Percentiles rank a stretch among this genome's conserved stretches.
Evolutionary conservation across 2,888 invertebrate genomes (phyloP).

Genomic region (Lymantria dispar): DNA sequence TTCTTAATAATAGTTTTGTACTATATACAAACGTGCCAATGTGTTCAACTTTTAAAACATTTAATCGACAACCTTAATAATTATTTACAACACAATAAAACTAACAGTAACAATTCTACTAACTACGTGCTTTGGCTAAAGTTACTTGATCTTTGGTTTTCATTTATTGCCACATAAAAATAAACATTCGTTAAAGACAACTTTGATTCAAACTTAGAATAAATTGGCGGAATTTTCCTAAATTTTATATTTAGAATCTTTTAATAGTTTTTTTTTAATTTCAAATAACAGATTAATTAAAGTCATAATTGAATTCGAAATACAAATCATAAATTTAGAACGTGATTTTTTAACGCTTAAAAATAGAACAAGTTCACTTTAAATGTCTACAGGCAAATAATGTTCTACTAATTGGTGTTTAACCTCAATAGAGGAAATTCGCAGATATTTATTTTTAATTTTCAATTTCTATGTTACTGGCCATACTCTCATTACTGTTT

Average conservation of each 20-base stretch:
- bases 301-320: constrained; percentile 2
- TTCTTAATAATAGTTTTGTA: constrained; percentile 56
- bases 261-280: background rate
- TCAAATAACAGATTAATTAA: background rate
- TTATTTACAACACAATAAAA: constrained; percentile 63
- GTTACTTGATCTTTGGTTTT: constrained; percentile 50
- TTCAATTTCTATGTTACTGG: constrained; percentile 78
- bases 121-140: constrained; percentile 47
- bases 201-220: background rate
- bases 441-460: constrained; percentile 45
- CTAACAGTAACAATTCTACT: constrained; percentile 61
- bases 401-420: constrained; percentile 16
- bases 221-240: background rate
- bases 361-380: constrained; percentile 14
- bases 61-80: constrained; percentile 51
- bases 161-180: constrained; percentile 26
- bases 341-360: constrained; percentile 8
- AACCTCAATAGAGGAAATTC: constrained; percentile 8
- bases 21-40: constrained; percentile 73
- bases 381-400: constrained; percentile 16
- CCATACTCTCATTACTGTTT: constrained; percentile 76
- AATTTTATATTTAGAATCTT: background rate
- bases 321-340: constrained; percentile 5
- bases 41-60: constrained; percentile 54
- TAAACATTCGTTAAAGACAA: constrained; percentile 5